Base-by-base conservation (phyloP, 2,888 invertebrate genomes). In the Morinoia aosen region DNA sequence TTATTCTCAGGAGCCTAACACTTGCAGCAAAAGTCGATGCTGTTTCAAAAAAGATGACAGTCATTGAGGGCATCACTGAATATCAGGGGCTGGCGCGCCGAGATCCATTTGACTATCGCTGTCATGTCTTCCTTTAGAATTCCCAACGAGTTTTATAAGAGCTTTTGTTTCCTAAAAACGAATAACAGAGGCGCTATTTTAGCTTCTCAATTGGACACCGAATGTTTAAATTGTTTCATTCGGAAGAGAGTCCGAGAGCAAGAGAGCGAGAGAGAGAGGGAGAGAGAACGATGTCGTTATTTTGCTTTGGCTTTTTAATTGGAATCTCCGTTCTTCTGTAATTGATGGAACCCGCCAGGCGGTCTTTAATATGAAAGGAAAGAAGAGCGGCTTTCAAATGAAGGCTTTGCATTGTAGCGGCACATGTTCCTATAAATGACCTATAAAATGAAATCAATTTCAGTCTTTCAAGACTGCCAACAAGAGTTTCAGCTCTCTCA, bases 201-300 rank as follows among this genome's bases (percentile, higher is more conserved):
- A 57, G 57, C 91, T n/a, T 57, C 91, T 57, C 91, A 91, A 91
- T 91, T 91, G 91, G 91, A 91, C 91, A 91, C 91, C 91, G 57
- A 91, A 91, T 91, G 91, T 91, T 91, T 91, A 91, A 91, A 91
- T 91, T 91, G 91, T 91, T 91, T 91, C 91, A 91, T 91, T 57
- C 48, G 91, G 56, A 48, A 90, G 90, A 48, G 90, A 90, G 90
- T 39, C 39, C 12, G 48, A 90, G 90, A 90, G 90, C 16, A 40
- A 39, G 90, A 90, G 90, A 88, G 88, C 10, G 88, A 88, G 88
- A 88, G 88, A 88, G 88, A 88, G 88, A 25, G 88, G 25, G 88
- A 25, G 33, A 90, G 91, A 91, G 57, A 57, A 91, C 91, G 57
- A 48, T 91, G 91, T 91, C 91, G 48, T 91, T 57, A 91, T 91